phyloP scores from a whole-genome alignment of 2,797 vertebrate genomes.

The Cossypha polioptera region DNA sequence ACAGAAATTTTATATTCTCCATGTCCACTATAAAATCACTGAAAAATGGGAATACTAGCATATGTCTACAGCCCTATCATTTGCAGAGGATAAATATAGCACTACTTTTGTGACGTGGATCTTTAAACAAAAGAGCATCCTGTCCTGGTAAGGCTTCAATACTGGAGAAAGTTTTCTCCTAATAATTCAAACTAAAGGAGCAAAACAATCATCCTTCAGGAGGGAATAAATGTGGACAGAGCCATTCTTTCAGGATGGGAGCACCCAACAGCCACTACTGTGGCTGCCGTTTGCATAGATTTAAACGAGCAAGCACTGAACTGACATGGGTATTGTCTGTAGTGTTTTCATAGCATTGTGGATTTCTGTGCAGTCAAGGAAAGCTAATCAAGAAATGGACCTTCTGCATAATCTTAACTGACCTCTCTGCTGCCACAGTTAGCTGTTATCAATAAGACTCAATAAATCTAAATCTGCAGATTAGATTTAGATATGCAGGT shows the following conservation, averaged over 20 bases:
- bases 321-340: neutral
- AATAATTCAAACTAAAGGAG: neutral
- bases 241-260: neutral
- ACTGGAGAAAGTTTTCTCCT: neutral
- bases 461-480: neutral
- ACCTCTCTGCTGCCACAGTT: neutral
- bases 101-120: neutral
- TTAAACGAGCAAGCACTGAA: neutral
- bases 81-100: neutral
- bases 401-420: neutral
- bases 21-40: neutral
- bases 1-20: neutral
- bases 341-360: neutral
- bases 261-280: neutral
- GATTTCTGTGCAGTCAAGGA: neutral
- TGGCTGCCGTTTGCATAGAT: neutral
- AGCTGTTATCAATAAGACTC: neutral
- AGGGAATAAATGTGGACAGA: neutral
- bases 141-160: neutral
- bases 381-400: neutral
- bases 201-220: neutral
- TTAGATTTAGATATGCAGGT: too few relatives aligned
- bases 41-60: neutral
- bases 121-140: neutral
- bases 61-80: neutral